Conservation (phyloP, 2,888 invertebrate species). For the Pristionchus exspectatus region DNA sequence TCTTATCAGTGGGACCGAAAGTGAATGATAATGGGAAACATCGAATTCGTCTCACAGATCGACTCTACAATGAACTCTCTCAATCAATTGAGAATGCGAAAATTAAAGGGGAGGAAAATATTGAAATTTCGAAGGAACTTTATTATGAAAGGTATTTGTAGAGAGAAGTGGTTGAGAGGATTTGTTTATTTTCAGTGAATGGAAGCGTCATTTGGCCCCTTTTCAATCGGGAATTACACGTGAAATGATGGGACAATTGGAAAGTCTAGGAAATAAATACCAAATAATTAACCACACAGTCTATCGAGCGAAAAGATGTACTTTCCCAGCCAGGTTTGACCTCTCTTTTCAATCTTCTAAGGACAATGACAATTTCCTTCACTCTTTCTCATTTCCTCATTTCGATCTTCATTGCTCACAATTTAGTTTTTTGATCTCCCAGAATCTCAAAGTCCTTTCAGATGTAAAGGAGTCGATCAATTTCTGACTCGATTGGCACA, state of each 20-base stretch:
- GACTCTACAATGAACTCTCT: slow-evolving; percentile 9
- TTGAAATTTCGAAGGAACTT: not conserved
- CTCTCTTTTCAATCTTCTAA: slow-evolving; percentile 15
- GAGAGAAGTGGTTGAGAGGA: not conserved
- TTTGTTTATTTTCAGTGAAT: slow-evolving; percentile 41
- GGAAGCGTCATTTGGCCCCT: slow-evolving; percentile 36
- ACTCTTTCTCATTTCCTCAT: slow-evolving; percentile 17
- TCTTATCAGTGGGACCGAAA: not conserved
- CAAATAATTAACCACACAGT: slow-evolving; percentile 53
- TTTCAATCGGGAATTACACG: slow-evolving; percentile 35
- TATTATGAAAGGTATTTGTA: slow-evolving; percentile 15
- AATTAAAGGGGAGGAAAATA: not conserved
- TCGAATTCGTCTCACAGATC: not conserved
- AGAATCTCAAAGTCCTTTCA: not conserved
- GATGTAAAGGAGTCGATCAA: slow-evolving; percentile 33
- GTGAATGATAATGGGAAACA: not conserved
- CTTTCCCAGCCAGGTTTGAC: slow-evolving; percentile 43
- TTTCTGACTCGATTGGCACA: not conserved
- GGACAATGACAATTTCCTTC: not conserved
- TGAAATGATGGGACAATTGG: slow-evolving; percentile 32
- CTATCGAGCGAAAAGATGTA: slow-evolving; percentile 34
- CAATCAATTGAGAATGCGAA: slow-evolving; percentile 4
- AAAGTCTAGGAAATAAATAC: slow-evolving; percentile 34
- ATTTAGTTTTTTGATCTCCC: slow-evolving; percentile 5
- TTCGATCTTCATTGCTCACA: not conserved